These are phyloP conservation scores for Lasioglossum zephyrum DNA, from an alignment of 2,888 invertebrate species.

Conservation along the genomic window DNA sequence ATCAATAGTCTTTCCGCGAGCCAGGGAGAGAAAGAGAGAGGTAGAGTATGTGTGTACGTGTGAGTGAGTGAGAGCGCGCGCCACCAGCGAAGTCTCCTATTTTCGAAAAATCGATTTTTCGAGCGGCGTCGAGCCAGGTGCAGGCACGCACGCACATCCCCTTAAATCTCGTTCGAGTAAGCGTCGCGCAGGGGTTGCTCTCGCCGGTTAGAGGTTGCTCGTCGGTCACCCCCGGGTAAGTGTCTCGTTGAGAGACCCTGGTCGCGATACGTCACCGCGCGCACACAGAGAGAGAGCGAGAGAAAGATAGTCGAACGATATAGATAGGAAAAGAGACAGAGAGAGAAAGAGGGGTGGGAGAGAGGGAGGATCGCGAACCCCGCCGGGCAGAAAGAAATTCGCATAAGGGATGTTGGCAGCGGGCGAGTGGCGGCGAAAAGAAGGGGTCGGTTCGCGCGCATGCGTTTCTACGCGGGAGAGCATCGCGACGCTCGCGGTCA, in stretches of 20 bases:
- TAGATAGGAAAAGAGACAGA: no score
- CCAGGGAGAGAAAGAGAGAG: not conserved
- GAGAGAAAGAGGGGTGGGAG: no score
- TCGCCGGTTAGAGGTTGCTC: not conserved
- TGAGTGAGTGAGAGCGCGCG: not conserved
- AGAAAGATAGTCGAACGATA: no score
- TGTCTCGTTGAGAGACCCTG: slow-evolving; percentile 26
- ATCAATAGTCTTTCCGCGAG: slow-evolving; percentile 4
- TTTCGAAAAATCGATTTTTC: slow-evolving; percentile 17
- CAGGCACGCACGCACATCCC: not conserved
- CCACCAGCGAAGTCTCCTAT: not conserved
- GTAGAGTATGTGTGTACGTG: no score
- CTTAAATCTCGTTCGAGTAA: slow-evolving; percentile 22
- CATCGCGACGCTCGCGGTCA: slow-evolving; percentile 73
- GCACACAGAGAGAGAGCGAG: not conserved
- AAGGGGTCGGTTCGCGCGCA: slow-evolving; percentile 68
- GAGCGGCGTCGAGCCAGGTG: slow-evolving; percentile 5
- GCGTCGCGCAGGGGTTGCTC: slow-evolving; percentile 54
- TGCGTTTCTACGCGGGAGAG: slow-evolving; percentile 69
- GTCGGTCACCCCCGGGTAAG: not conserved
- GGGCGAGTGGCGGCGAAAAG: slow-evolving; percentile 66
- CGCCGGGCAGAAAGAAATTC: slow-evolving; percentile 61
- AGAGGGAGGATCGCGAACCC: slow-evolving; percentile 48
- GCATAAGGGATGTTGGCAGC: slow-evolving; percentile 69
- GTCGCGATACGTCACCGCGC: slow-evolving; percentile 61